These are phyloP conservation scores for Catharus fuscescens DNA, from an alignment of 2,113 vertebrate species.

Conservation along the genomic window DNA sequence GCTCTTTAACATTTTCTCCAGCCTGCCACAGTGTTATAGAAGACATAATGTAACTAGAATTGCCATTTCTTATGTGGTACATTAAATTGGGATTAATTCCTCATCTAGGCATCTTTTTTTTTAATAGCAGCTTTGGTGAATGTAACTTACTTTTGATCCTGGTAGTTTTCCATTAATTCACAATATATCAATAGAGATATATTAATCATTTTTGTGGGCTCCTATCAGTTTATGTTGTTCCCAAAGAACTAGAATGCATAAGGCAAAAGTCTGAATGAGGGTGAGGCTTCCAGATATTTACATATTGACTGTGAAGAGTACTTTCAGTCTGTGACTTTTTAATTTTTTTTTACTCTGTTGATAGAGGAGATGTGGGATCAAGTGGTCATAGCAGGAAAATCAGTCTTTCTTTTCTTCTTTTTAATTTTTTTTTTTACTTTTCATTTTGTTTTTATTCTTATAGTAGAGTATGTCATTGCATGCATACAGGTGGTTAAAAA, in stretches of 20 bases:
- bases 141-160: not conserved
- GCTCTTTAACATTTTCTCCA: slow-evolving; percentile 39
- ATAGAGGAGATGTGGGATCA: not conserved
- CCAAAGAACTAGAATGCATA: not conserved
- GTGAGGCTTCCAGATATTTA: not conserved
- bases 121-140: not conserved
- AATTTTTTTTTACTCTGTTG: not conserved
- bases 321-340: too few species aligned
- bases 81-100: slow-evolving; percentile 16
- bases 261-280: not conserved
- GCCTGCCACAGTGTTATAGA: not conserved
- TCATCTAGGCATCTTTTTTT: not conserved
- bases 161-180: not conserved
- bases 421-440: not conserved
- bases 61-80: not conserved
- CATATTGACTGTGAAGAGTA: not conserved
- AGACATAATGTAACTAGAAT: not conserved
- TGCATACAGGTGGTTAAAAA: not conserved
- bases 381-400: not conserved
- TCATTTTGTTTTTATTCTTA: not conserved
- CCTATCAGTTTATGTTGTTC: not conserved
- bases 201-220: not conserved
- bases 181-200: not conserved
- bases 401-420: fast-evolving
- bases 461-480: not conserved